Percentiles rank a stretch among this genome's conserved stretches.
Conservation (phyloP, 2,888 invertebrate species). For the Pachycephus smyrnensis region DNA sequence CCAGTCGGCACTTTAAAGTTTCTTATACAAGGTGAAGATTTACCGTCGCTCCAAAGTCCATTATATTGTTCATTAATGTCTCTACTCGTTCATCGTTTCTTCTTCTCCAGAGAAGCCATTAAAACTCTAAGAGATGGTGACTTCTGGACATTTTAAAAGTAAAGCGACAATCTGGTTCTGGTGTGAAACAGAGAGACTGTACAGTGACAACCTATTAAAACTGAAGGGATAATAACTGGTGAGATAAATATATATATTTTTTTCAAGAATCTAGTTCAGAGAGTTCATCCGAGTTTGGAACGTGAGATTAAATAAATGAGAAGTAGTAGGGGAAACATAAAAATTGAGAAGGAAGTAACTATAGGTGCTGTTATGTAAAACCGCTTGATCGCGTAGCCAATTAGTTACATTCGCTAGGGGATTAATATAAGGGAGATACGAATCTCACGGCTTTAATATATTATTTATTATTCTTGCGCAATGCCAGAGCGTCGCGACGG, state of each 20-base stretch:
- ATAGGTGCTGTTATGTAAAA: not conserved
- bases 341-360: not conserved
- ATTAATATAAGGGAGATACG: not conserved
- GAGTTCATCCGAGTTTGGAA: not conserved
- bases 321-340: not conserved
- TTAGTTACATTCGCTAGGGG: not conserved
- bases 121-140: constrained; percentile 12
- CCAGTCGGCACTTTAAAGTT: constrained; percentile 10
- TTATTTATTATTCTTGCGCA: not conserved
- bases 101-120: not conserved
- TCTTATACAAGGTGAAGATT: constrained; percentile 37
- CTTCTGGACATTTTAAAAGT: not conserved
- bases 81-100: constrained; percentile 21
- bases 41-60: constrained; percentile 24
- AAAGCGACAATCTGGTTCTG: not conserved
- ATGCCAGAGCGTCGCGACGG: not conserved
- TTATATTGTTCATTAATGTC: constrained; percentile 39
- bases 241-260: not conserved
- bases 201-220: not conserved
- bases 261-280: too few species aligned
- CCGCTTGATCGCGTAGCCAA: not conserved
- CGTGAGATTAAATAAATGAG: not conserved
- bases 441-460: not conserved
- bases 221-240: not conserved
- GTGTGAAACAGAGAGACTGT: not conserved